Base-by-base conservation (phyloP, 2,888 invertebrate genomes). In the Drosophila atripex region DNA sequence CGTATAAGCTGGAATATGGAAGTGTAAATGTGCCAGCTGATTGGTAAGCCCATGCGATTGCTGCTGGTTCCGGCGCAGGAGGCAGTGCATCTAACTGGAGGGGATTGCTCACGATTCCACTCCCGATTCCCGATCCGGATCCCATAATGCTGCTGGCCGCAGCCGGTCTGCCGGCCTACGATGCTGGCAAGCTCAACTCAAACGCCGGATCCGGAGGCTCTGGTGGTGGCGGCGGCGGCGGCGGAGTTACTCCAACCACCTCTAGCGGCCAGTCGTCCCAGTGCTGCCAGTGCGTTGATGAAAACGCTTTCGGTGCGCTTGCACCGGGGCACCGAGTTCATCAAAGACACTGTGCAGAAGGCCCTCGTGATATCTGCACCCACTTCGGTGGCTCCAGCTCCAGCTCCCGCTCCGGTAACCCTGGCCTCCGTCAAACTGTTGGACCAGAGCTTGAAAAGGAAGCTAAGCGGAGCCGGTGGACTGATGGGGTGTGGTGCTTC, bases 261-360 rank as follows among this genome's bases (percentile, higher is more conserved):
- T 25, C 56, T n/a, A 18, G 55, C 18, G n/a, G 39, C 71, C 18
- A 71, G 41, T 35, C 71, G 71, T 14, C 69, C 69, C 53, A 80
- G 64, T 69, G 74, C 82, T n/a, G 82, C 88, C 16, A 87, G 68
- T 64, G 77, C 86, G 39, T 57, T 88, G 16, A 88, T 90, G 78
- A 90, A 89, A 75, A 85, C 90, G 14, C 77, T 90, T 16, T 87
- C 90, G 1, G 90, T 90, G 52, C 89, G 90, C 30, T 71, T 90
- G 41, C 90, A 89, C 74, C 90, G 90, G 23, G 90, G 90, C 59
- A 89, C 90, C 30, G 90, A 90, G 72, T 83, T 89, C 69, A 86
- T 90, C 56, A 90, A 90, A 73, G 89, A 90, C 60, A 90, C 90
- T 51, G 90, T 91, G 38, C 90, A 91, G 52, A 90, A 92, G 61